phyloP scores from a whole-genome alignment of 1,140 invertebrate genomes.

The Belonocnema kinseyi region DNA sequence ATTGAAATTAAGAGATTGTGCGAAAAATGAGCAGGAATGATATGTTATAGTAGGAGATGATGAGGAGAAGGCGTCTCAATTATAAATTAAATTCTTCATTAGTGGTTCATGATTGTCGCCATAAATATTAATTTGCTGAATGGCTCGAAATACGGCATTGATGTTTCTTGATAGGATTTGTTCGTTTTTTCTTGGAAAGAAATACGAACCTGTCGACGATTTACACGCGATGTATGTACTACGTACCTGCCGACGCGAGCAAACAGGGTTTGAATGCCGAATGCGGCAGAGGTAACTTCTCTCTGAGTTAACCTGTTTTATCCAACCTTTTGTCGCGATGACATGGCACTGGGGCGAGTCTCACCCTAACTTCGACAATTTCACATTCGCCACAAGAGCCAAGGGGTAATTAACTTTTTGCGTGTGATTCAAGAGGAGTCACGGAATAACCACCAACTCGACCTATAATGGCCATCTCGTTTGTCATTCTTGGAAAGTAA shows the following conservation, averaged over 20 bases:
- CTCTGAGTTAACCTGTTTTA: slow-evolving; percentile 48
- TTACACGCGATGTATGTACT: slow-evolving; percentile 24
- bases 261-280: slow-evolving; percentile 46
- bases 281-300: slow-evolving; percentile 47
- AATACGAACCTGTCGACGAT: slow-evolving; percentile 23
- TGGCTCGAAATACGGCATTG: background rate
- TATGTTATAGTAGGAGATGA: too few species aligned
- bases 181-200: slow-evolving; percentile 23
- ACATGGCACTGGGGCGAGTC: slow-evolving; percentile 20
- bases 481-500: slow-evolving; percentile 61
- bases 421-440: slow-evolving; percentile 49
- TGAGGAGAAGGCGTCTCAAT: slow-evolving; percentile 15
- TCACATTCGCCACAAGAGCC: slow-evolving; percentile 43
- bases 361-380: slow-evolving; percentile 43
- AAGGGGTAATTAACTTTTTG: slow-evolving; percentile 69
- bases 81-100: slow-evolving; percentile 29
- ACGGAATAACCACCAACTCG: slow-evolving; percentile 63
- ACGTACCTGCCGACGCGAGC: slow-evolving; percentile 17
- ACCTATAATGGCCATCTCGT: slow-evolving; percentile 62
- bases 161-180: slow-evolving; percentile 10
- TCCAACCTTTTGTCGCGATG: slow-evolving; percentile 35
- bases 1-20: too few species aligned
- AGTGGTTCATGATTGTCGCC: slow-evolving; percentile 4
- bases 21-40: too few species aligned
- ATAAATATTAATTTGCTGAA: slow-evolving; percentile 31